Evolutionary conservation across 2,797 vertebrate species (phyloP).

Genomic region (Eulemur mongoz): DNA sequence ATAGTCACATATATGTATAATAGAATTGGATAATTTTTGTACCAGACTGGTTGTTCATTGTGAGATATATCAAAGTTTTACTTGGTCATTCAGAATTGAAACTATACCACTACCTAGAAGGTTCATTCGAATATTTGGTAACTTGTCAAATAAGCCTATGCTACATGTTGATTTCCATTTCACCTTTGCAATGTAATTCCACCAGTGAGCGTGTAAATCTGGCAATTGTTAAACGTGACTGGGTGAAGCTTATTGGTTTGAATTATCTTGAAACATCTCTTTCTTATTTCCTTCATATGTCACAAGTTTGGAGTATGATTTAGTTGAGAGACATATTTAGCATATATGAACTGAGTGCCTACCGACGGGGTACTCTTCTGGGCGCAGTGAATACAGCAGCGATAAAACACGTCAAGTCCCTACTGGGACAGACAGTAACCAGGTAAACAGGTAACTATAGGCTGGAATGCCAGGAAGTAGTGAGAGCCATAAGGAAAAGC

Average conservation of each 20-base stretch:
- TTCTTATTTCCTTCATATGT: neutral
- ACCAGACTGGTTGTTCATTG: neutral
- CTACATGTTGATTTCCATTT: neutral
- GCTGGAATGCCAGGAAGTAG: neutral
- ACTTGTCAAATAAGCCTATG: neutral
- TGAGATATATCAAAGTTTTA: neutral
- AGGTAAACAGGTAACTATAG: neutral
- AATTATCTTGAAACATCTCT: neutral
- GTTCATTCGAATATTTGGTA: slow-evolving; percentile 15
- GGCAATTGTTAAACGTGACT: neutral
- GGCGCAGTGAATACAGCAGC: neutral
- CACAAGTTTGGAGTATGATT: neutral
- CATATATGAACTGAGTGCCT: neutral
- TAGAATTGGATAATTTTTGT: neutral
- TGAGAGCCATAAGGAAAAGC: neutral
- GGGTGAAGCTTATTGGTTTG: neutral
- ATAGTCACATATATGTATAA: too few relatives aligned
- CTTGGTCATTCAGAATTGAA: neutral
- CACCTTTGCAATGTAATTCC: neutral
- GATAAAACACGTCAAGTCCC: neutral
- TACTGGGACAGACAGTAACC: neutral
- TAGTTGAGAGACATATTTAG: neutral
- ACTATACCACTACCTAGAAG: neutral
- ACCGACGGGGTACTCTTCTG: neutral
- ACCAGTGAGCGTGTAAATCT: neutral